Conservation (phyloP, 1,140 invertebrate species). For the Drosophila sproati region DNA sequence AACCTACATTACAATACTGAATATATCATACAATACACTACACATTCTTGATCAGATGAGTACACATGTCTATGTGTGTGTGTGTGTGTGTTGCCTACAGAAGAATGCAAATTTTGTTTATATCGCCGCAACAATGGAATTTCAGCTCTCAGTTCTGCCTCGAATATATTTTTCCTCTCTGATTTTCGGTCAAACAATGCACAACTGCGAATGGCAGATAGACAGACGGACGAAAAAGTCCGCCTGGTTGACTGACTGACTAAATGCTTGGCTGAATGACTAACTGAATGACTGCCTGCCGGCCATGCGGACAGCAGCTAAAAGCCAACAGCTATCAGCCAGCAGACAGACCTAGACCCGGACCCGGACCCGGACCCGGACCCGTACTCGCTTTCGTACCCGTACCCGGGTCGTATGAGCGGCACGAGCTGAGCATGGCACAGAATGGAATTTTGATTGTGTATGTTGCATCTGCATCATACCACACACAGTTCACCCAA, state of each 20-base stretch:
- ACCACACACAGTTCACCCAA: conserved; percentile 7
- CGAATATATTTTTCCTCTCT: conserved; percentile 46
- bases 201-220: conserved; percentile 22
- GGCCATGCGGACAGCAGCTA: conserved; percentile 17
- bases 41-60: not conserved
- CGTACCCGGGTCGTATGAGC: not conserved
- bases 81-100: conserved; percentile 25
- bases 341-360: conserved; percentile 18
- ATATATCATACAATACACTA: not conserved
- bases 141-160: conserved; percentile 46
- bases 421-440: conserved; percentile 50
- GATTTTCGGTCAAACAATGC: conserved; percentile 59
- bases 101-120: conserved; percentile 65
- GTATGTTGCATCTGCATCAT: conserved; percentile 54
- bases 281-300: conserved; percentile 54
- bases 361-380: conserved; percentile 8
- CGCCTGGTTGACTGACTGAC: conserved; percentile 54
- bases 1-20: not conserved
- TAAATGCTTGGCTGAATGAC: conserved; percentile 61
- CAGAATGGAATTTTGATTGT: conserved; percentile 68
- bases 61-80: conserved; percentile 1
- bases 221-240: conserved; percentile 11
- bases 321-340: not conserved
- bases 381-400: not conserved
- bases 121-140: conserved; percentile 58